A percentile compares a stretch with the other conserved stretches of the same genome.
Evolutionary conservation across 2,888 invertebrate species (phyloP).

Genomic region (Patella pellucida): DNA sequence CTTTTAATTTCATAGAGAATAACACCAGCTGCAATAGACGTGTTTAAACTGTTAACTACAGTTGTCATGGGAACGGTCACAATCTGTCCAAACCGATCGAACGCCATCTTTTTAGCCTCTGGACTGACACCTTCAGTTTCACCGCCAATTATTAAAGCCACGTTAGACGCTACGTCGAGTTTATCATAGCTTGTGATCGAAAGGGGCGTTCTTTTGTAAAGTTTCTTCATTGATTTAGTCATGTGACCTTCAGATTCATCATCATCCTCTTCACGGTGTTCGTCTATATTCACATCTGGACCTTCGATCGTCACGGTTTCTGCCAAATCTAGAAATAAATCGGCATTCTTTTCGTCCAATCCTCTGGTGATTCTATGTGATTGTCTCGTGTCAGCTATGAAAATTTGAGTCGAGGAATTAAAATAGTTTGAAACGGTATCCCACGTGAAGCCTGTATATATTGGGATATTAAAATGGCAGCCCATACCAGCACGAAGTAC

Average conservation of each 20-base stretch:
- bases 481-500: conserved; percentile 87
- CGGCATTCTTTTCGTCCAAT: background rate
- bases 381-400: conserved; percentile 41
- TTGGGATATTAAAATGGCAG: conserved; percentile 85
- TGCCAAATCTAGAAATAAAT: background rate
- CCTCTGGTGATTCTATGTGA: conserved; percentile 22
- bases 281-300: conserved; percentile 1
- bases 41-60: conserved; percentile 87
- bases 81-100: conserved; percentile 76
- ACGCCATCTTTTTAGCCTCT: conserved; percentile 78
- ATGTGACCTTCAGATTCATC: conserved; percentile 22
- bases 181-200: conserved; percentile 41
- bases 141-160: conserved; percentile 84
- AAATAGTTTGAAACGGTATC: conserved; percentile 75
- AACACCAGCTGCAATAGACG: conserved; percentile 85
- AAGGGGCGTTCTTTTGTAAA: conserved; percentile 41
- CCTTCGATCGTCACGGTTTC: background rate
- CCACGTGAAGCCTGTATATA: conserved; percentile 80
- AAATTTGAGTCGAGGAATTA: conserved; percentile 70
- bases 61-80: conserved; percentile 85
- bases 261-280: conserved; percentile 24
- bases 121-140: conserved; percentile 90
- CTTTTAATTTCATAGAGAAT: conserved; percentile 84
- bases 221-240: conserved; percentile 17
- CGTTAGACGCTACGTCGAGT: conserved; percentile 65